phyloP scores from a whole-genome alignment of 1,140 invertebrate genomes.

The Drosophila nigrodunni region DNA sequence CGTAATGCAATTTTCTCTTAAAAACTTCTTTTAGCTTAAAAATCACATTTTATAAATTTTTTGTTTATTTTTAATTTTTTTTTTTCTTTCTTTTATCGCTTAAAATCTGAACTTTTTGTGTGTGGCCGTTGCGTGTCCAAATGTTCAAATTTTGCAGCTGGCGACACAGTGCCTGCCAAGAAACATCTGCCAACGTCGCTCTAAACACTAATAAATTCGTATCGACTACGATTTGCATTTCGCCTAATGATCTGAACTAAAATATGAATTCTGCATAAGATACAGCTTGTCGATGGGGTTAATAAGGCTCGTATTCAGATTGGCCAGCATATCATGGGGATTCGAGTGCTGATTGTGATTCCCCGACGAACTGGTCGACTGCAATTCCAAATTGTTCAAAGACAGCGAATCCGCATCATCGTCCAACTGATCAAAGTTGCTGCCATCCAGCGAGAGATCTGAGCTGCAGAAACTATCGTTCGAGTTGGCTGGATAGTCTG shows the following conservation, averaged over 20 bases:
- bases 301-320: conserved; percentile 88
- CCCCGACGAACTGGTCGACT: conserved; percentile 86
- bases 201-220: conserved; percentile 84
- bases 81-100: conserved; percentile 37
- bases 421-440: conserved; percentile 91
- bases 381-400: conserved; percentile 89
- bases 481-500: conserved; percentile 94
- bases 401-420: conserved; percentile 92
- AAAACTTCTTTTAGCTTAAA: conserved; percentile 80
- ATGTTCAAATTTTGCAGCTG: conserved; percentile 25
- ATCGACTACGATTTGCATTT: conserved; percentile 30
- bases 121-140: conserved; percentile 6
- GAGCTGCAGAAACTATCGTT: conserved; percentile 96
- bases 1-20: conserved; percentile 55
- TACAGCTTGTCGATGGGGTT: conserved; percentile 99
- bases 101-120: conserved; percentile 58
- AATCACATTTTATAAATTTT: conserved; percentile 71
- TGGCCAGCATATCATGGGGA: conserved; percentile 85
- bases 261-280: conserved; percentile 98
- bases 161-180: conserved; percentile 52
- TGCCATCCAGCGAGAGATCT: conserved; percentile 93
- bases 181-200: conserved; percentile 19
- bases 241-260: conserved; percentile 85
- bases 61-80: conserved; percentile 20
- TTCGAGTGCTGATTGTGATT: conserved; percentile 85